These are phyloP conservation scores for Cavia aperea DNA, from an alignment of 2,113 vertebrate genomes.

Conservation along the genomic window DNA sequence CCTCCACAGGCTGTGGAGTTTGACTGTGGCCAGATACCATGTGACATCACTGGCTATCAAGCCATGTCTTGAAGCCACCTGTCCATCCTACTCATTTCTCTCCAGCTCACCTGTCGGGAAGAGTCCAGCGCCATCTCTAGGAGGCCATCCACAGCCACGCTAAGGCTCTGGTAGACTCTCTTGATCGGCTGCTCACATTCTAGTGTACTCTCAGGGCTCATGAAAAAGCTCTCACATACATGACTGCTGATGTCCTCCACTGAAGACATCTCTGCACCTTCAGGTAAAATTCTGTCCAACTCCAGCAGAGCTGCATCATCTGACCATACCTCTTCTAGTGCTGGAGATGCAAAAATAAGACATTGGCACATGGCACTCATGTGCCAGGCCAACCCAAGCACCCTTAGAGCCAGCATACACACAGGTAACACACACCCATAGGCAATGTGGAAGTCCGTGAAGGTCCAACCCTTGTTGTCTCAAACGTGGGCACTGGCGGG, in stretches of 20 bases:
- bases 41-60: neutral
- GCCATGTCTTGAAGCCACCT: neutral
- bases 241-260: conserved; percentile 76
- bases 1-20: rapidly evolving
- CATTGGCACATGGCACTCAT: neutral
- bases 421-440: neutral
- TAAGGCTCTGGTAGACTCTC: conserved; percentile 79
- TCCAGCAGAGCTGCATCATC: conserved; percentile 17
- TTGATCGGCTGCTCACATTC: conserved; percentile 82
- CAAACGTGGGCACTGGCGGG: neutral
- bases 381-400: neutral
- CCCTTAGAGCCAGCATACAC: neutral
- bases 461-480: neutral
- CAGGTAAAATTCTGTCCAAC: conserved; percentile 44
- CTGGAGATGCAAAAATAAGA: neutral
- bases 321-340: conserved; percentile 59
- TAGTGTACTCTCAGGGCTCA: conserved; percentile 78
- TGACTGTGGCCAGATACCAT: neutral
- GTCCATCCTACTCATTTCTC: neutral
- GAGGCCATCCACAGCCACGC: conserved; percentile 83
- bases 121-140: conserved; percentile 87
- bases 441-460: neutral
- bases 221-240: conserved; percentile 88
- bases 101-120: conserved; percentile 80
- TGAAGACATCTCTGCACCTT: conserved; percentile 58